Evolutionary conservation across 2,113 vertebrate species (phyloP).

Genomic region (Struthio camelus): DNA sequence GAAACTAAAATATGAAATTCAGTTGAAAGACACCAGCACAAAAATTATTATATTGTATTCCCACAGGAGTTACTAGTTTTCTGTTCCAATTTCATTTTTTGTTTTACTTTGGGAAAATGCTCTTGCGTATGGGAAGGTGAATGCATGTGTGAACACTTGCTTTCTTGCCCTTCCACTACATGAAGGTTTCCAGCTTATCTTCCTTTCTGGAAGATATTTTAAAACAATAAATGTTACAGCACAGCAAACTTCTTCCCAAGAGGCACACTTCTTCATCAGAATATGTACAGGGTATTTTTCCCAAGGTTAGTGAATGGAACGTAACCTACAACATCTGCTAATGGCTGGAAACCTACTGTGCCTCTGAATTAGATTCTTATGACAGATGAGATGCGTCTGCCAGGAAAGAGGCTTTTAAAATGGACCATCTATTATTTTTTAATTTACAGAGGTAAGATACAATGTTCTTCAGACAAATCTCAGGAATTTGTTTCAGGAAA

Average conservation of each 20-base stretch:
- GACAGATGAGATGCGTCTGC: not conserved
- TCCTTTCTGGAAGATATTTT: not conserved
- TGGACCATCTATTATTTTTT: not conserved
- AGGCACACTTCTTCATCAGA: not conserved
- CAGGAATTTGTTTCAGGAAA: not conserved
- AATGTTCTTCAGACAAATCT: not conserved
- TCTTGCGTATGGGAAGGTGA: not conserved
- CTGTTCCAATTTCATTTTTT: not conserved
- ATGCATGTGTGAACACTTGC: not conserved
- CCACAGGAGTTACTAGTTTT: not conserved
- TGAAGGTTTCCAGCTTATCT: not conserved
- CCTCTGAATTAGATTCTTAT: not conserved
- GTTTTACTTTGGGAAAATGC: not conserved
- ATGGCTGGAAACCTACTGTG: slow-evolving; percentile 10
- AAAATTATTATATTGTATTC: not conserved
- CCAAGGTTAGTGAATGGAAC: not conserved
- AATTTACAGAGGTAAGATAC: not conserved
- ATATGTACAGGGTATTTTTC: not conserved
- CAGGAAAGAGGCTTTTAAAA: not conserved
- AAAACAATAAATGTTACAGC: not conserved
- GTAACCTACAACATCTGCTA: not conserved
- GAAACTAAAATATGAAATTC: not conserved
- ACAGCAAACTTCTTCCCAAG: not conserved
- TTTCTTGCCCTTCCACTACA: not conserved
- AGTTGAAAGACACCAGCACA: not conserved